A percentile compares a stretch with the other conserved stretches of the same genome.
phyloP scores from a whole-genome alignment of 2,888 invertebrate genomes.

The Mesoligia furuncula region DNA sequence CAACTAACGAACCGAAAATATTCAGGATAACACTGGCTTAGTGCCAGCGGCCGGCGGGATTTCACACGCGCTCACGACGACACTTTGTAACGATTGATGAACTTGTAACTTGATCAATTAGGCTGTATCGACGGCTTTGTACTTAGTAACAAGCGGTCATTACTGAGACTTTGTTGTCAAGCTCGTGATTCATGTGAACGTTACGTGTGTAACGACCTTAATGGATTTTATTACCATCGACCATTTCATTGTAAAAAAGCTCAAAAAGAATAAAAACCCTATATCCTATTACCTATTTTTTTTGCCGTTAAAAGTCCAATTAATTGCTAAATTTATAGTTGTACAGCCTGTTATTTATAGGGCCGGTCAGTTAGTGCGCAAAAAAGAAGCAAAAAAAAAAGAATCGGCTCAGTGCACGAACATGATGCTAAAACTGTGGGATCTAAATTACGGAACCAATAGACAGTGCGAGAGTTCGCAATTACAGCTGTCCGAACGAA shows the following conservation, averaged over 20 bases:
- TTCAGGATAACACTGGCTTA: conserved; percentile 56
- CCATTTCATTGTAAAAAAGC: conserved; percentile 1
- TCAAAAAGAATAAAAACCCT: background rate
- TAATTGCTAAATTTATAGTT: conserved; percentile 58
- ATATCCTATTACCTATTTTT: conserved; percentile 7
- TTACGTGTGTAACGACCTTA: background rate
- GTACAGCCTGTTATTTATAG: conserved; percentile 56
- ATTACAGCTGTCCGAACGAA: conserved; percentile 89
- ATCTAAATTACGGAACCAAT: conserved; percentile 87
- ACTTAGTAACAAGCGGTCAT: conserved; percentile 17
- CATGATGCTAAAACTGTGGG: conserved; percentile 81
- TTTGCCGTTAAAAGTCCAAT: conserved; percentile 36
- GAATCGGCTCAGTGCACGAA: conserved; percentile 70
- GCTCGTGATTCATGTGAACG: background rate
- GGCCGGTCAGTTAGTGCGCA: conserved; percentile 50
- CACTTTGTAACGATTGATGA: conserved; percentile 52
- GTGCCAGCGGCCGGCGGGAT: conserved; percentile 48
- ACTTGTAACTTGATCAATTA: conserved; percentile 61
- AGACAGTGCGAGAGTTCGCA: conserved; percentile 86
- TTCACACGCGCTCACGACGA: conserved; percentile 52
- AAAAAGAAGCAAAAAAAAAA: conserved; percentile 60
- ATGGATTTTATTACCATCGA: background rate
- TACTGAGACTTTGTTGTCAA: background rate
- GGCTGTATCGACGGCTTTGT: conserved; percentile 24
- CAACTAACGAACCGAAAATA: conserved; percentile 58